These are phyloP conservation scores for Rhodophaea formosa DNA, from an alignment of 2,888 invertebrate species.

Conservation along the genomic window DNA sequence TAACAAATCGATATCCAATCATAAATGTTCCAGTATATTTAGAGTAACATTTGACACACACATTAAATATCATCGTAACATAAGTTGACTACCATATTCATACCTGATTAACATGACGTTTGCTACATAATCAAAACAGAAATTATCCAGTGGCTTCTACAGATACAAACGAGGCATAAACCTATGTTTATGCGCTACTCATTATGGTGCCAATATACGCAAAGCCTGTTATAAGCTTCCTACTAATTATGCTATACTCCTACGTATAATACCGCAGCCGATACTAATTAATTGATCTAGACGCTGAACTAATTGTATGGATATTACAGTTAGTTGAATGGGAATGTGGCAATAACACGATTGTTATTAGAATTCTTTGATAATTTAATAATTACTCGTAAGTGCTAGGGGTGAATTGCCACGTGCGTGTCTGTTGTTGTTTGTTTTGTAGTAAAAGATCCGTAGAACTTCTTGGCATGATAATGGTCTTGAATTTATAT, in stretches of 20 bases:
- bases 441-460: not conserved
- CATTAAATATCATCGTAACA: too few species aligned
- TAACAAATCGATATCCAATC: too few species aligned
- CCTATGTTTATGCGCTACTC: not conserved
- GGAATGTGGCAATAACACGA: conserved; percentile 1
- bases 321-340: conserved; percentile 7
- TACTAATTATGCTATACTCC: conserved; percentile 10
- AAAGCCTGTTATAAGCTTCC: conserved; percentile 2
- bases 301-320: conserved; percentile 9
- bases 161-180: not conserved
- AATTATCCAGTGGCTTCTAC: not conserved
- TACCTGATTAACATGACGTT: too few species aligned
- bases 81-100: too few species aligned
- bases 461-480: not conserved
- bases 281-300: conserved; percentile 14
- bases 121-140: not conserved
- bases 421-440: not conserved
- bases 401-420: not conserved
- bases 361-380: conserved; percentile 9
- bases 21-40: too few species aligned
- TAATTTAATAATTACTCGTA: conserved; percentile 7
- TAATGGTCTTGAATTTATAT: too few species aligned
- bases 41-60: too few species aligned
- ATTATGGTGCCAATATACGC: not conserved
- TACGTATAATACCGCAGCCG: not conserved